Base-by-base conservation (phyloP, 2,797 vertebrate species). In the Darevskia mixta region DNA sequence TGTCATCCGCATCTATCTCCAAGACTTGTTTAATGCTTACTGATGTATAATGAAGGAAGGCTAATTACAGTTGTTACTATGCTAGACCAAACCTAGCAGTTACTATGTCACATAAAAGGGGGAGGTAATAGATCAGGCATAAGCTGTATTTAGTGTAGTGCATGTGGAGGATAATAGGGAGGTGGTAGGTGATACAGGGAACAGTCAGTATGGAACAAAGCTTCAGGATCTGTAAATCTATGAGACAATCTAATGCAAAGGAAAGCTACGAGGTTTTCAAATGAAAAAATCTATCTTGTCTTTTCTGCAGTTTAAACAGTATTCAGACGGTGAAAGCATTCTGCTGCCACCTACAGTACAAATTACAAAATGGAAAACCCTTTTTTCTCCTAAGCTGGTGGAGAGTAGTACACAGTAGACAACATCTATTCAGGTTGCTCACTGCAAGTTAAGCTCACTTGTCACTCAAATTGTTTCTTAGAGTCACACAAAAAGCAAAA, bases 331-430 rank as follows among this genome's bases (percentile, higher is more conserved):
- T 18, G 25, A 85, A 86, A 58, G 86, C 32, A 88, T 82, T 88
- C 79, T 90, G 79, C 86, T 90, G 89, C 89, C 89, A 90, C 27
- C 89, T 90, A 64, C 89, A 85, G 89, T 58, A 77, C 4, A n/a
- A 76, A 1, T 9, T 77, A 61, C 27, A 72, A 67, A 72, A 66
- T n/a, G 29, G 43, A 73, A 17, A 79, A 64, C n/a, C 18, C 9
- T 8, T 29, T 4, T 29, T 58, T 73, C 23, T 67, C 17, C 49
- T 73, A 25, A 73, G 41, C 4, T 5, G 9, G 64, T 25, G 6
- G 27, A 75, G 10, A 7, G 18, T 5, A 7, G 18, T 5, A 32
- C 38, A 64, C 38, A 45, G 29, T 0, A 71, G n/a, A 7, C 71
- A 27, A 2, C 4, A 55, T 38, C 29, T 67, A 49, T 45, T 25